Evolutionary conservation across 2,888 invertebrate species (phyloP).

Genomic region (Barypeithes pellucidus): DNA sequence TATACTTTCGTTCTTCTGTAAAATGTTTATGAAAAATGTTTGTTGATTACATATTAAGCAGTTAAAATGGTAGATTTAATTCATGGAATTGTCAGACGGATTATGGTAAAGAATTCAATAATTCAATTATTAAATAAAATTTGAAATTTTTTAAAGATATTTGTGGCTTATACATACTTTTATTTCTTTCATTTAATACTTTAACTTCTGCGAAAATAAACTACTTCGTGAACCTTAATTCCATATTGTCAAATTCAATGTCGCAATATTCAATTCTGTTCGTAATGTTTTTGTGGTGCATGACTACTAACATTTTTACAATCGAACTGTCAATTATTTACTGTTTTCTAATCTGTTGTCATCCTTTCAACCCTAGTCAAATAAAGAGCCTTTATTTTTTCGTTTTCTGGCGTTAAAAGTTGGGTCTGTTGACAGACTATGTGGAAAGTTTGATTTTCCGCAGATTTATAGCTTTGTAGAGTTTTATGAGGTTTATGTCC

Average conservation of each 20-base stretch:
- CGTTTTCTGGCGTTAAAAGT: not conserved
- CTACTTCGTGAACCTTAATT: no score
- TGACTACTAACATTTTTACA: constrained; percentile 23
- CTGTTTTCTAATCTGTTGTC: constrained; percentile 17
- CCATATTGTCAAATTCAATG: not conserved
- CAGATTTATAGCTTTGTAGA: constrained; percentile 3
- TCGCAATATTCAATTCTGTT: not conserved
- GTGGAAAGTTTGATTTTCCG: constrained; percentile 7
- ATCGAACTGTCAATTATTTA: constrained; percentile 36
- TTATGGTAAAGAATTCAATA: no score
- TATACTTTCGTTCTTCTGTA: no score
- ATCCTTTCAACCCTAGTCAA: constrained; percentile 20
- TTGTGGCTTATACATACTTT: no score
- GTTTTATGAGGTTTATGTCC: not conserved
- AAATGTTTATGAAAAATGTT: no score
- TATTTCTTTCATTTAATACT: no score
- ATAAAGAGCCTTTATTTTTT: constrained; percentile 28
- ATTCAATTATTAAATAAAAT: no score
- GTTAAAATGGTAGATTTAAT: no score
- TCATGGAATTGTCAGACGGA: no score
- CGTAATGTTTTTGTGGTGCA: constrained; percentile 12
- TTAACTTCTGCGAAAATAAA: no score
- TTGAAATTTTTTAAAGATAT: no score
- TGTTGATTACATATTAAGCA: no score
- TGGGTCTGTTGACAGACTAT: constrained; percentile 18